These are phyloP conservation scores for Sipunculus nudus DNA, from an alignment of 2,888 invertebrate species.

Conservation along the genomic window DNA sequence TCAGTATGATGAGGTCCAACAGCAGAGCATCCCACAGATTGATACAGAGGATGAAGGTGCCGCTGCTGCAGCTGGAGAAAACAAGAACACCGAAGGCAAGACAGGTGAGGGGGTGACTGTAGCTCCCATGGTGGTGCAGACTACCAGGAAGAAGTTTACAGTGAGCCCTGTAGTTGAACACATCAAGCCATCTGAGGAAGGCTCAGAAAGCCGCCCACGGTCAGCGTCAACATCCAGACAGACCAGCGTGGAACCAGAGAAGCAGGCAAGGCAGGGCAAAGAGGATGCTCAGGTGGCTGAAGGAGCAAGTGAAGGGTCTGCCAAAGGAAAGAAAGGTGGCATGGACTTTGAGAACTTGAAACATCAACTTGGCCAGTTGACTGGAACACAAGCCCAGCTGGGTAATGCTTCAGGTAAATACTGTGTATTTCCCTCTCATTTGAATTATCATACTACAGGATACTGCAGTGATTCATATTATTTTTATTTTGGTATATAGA, in stretches of 20 bases:
- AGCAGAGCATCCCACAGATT: too few relatives aligned
- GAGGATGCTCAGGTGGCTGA: neutral
- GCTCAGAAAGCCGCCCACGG: too few relatives aligned
- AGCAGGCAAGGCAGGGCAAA: neutral
- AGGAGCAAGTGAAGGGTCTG: neutral
- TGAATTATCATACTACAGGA: too few relatives aligned
- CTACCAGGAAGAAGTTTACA: neutral
- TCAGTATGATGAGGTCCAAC: neutral
- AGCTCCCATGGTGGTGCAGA: neutral
- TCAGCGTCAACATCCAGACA: conserved; percentile 24
- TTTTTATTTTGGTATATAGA: too few relatives aligned
- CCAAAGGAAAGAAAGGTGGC: conserved; percentile 8
- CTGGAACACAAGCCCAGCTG: conserved; percentile 6
- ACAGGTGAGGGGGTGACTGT: too few relatives aligned
- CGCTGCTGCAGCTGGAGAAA: conserved; percentile 1
- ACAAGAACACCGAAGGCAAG: neutral
- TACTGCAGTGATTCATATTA: too few relatives aligned
- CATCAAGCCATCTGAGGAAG: too few relatives aligned
- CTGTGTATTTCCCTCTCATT: too few relatives aligned
- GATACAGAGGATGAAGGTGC: too few relatives aligned
- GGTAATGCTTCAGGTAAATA: too few relatives aligned
- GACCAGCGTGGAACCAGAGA: conserved; percentile 28
- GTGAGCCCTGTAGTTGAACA: conserved; percentile 15
- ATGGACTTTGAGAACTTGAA: conserved; percentile 41
- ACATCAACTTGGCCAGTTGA: conserved; percentile 37